Evolutionary conservation across 2,797 vertebrate species (phyloP), one percentile per base, ranked within the genome.

Genomic region (Galaxias olidus): DNA sequence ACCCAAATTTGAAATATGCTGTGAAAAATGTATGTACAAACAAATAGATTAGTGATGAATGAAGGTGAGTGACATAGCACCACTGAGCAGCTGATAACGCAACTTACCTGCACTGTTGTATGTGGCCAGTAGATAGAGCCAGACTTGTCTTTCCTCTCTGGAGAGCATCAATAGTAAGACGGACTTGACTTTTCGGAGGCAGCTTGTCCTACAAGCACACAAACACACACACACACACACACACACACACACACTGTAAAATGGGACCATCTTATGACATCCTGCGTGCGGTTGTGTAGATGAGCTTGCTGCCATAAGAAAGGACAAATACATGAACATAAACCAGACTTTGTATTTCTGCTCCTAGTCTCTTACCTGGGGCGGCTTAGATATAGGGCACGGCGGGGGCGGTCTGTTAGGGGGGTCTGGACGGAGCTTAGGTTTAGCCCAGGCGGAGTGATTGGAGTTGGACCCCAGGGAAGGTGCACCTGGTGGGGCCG

Each of bases 321-420:
- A 30, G 30, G 30, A 2, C 30, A 30, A 30, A 30, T 3, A 30
- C 6, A 30, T 30, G 6, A 30, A 30, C 6, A 30, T 30, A 30
- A 30, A 30, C 30, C 30, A 30, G 30, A 30, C 30, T 30, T 30
- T 30, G 6, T 30, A 2, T 3, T 30, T 30, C 30, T 30, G 30
- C 30, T 30, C 30, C 9, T 18, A 9, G 4, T 55, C 49, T 66
- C 60, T 81, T 82, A 98, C 96, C 91, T 87, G 84, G 74, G 86
- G 74, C 46, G 77, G 0, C 1, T 78, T 80, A 68, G 74, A 87
- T n/a, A 83, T 80, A 58, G 96, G 96, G 76, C 94, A 92, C 0
- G 93, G 95, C 1, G 96, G 97, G 0, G 93, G 93, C 54, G 97
- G 96, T 73, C 96, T 90, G 81, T 58, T 95, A 0, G 96, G 97